These are phyloP conservation scores for Paratilapia polleni DNA, from an alignment of 2,113 vertebrate genomes.

Conservation along the genomic window DNA sequence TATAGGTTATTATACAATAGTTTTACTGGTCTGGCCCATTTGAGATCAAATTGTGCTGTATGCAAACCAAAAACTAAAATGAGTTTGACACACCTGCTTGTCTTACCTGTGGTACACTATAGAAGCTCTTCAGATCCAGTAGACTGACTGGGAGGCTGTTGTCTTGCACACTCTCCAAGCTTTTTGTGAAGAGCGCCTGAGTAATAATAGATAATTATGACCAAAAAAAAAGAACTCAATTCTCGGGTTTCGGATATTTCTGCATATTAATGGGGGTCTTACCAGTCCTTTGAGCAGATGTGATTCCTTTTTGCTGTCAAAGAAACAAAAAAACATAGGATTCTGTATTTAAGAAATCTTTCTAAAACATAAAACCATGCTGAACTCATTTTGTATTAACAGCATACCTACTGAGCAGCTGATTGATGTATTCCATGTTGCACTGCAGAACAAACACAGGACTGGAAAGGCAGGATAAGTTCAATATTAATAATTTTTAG, in stretches of 20 bases:
- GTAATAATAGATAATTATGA: conserved; percentile 2
- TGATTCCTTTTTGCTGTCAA: conserved; percentile 89
- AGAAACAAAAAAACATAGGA: conserved; percentile 7
- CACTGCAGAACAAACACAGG: conserved; percentile 89
- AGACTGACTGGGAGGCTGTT: conserved; percentile 83
- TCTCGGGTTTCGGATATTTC: neutral
- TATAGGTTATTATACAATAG: too few species aligned
- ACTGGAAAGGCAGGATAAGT: conserved; percentile 79
- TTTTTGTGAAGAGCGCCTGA: conserved; percentile 87
- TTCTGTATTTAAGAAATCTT: neutral
- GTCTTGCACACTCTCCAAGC: conserved; percentile 85
- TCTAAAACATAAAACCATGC: neutral
- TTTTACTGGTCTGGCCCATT: too few species aligned
- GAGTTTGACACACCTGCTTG: neutral
- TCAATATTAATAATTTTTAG: neutral
- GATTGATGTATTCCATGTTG: conserved; percentile 88
- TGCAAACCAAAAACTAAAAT: neutral
- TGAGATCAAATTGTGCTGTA: neutral
- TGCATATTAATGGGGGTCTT: conserved; percentile 60
- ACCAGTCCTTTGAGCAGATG: conserved; percentile 93
- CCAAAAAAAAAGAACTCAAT: neutral
- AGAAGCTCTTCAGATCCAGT: conserved; percentile 86
- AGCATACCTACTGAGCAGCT: conserved; percentile 88
- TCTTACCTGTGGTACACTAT: conserved; percentile 85
- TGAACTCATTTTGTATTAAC: neutral